Conservation (phyloP, 2,888 invertebrate genomes). For the Phania funesta region DNA sequence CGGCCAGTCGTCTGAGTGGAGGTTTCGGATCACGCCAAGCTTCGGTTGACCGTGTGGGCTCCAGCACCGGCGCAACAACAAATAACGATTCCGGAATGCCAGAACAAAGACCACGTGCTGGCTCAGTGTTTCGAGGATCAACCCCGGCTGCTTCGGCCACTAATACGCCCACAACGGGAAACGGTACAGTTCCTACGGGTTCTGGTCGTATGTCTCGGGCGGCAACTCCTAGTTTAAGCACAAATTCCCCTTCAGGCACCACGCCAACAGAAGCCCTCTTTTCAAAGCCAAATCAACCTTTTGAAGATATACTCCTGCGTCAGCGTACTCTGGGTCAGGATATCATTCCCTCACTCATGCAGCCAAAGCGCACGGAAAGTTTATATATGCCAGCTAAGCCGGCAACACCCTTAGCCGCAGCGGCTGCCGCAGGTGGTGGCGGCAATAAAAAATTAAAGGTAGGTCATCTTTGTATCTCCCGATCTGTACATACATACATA, state of each 20-base stretch:
- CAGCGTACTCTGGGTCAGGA: slow-evolving; percentile 92
- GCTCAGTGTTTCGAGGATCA: slow-evolving; percentile 82
- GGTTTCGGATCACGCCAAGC: slow-evolving; percentile 86
- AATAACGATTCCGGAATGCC: slow-evolving; percentile 50
- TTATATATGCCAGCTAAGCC: slow-evolving; percentile 87
- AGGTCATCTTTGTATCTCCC: slow-evolving; percentile 53
- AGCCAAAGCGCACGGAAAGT: slow-evolving; percentile 95
- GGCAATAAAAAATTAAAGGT: slow-evolving; percentile 81
- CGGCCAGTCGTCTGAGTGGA: slow-evolving; percentile 83
- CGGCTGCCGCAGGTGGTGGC: slow-evolving; percentile 79
- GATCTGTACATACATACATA: no score
- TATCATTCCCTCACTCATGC: slow-evolving; percentile 91
- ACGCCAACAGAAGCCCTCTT: slow-evolving; percentile 78
- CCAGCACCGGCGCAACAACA: slow-evolving; percentile 67
- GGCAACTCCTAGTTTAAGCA: slow-evolving; percentile 81
- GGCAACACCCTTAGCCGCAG: slow-evolving; percentile 80
- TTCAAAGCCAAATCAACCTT: slow-evolving; percentile 83
- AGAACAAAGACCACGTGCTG: slow-evolving; percentile 81
- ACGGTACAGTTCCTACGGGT: slow-evolving; percentile 84
- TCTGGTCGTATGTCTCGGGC: slow-evolving; percentile 80
- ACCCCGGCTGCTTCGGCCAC: slow-evolving; percentile 75
- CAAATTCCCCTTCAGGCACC: slow-evolving; percentile 76
- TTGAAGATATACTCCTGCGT: slow-evolving; percentile 90
- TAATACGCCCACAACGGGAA: slow-evolving; percentile 81
- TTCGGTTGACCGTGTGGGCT: slow-evolving; percentile 86